Base-by-base conservation (phyloP, 2,113 vertebrate species). In the Lethenteron camtschaticum region DNA sequence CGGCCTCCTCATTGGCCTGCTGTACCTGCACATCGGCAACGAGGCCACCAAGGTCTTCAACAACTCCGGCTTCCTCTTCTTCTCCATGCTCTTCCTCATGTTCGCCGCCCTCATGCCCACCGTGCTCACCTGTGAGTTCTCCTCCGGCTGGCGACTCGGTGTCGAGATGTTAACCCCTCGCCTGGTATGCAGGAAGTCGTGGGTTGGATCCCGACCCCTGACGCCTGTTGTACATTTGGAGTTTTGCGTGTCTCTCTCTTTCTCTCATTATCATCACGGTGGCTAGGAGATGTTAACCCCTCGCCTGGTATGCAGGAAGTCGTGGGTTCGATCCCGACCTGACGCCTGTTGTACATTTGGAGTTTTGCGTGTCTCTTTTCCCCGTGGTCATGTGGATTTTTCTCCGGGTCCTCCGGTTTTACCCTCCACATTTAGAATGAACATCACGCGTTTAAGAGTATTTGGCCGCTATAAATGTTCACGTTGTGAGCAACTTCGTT, bases 61-160 rank as follows among this genome's bases (percentile, higher is more conserved):
- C 85, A 99, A 97, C 82, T 96, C 89, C 0, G 90, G 92, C 73
- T 99, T 94, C 77, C 89, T 99, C 77, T 99, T 97, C 83, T 95
- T 96, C 83, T 99, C 94, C 79, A 95, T 99, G 89, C 84, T 99
- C 55, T 99, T 96, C 81, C 86, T 99, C 74, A 97, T 95, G 91
- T 99, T 97, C 4, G 90, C 90, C 0, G 94, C 92, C 1, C 83
- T 96, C 71, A 95, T 97, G 92, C 94, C 94, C 70, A 97, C 94
- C 2, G 83, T 99, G 75, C 86, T 97, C 66, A 99, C 94, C 72
- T 99, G 94, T 99, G 85, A 90, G 88, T 59, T 24, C 69, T 10
- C 12, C 41, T 6, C 41, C 6, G 41, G 41, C 41, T 5, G 5
- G 41, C 6, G 41, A 41, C 41, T 41, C 41, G 41, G 41, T 41